phyloP scores from a whole-genome alignment of 2,113 vertebrate genomes.

The Rousettus leschenaultii region DNA sequence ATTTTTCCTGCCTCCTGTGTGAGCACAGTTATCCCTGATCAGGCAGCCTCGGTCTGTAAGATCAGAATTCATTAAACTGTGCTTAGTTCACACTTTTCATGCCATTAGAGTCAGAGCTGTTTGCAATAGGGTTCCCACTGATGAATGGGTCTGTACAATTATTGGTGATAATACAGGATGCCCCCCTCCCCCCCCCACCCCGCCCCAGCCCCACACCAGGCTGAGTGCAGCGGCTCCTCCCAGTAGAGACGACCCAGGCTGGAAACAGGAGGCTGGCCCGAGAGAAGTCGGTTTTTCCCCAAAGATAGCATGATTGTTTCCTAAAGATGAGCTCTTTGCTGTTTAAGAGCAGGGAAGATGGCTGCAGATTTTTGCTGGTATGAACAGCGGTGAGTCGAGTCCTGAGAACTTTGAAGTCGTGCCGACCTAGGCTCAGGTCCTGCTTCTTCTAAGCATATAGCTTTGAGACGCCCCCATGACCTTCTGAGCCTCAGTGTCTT shows the following conservation, averaged over 20 bases:
- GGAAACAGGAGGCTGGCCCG: not conserved
- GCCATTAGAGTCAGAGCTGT: constrained; percentile 41
- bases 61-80: constrained; percentile 68
- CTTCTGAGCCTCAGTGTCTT: not conserved
- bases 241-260: not conserved
- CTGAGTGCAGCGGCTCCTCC: not conserved
- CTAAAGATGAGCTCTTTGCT: not conserved
- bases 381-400: rapidly evolving
- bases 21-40: not conserved
- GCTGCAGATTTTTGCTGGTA: not conserved
- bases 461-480: not conserved
- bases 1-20: constrained; percentile 39
- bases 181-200: not conserved
- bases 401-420: not conserved
- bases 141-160: constrained; percentile 21
- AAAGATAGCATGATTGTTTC: not conserved
- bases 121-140: constrained; percentile 46
- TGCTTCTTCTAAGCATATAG: not conserved
- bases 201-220: rapidly evolving
- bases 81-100: constrained; percentile 58
- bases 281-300: not conserved
- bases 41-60: constrained; percentile 57
- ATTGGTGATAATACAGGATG: not conserved
- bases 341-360: not conserved
- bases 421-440: not conserved